Conservation (phyloP, 2,888 invertebrate genomes). For the Phania funesta region DNA sequence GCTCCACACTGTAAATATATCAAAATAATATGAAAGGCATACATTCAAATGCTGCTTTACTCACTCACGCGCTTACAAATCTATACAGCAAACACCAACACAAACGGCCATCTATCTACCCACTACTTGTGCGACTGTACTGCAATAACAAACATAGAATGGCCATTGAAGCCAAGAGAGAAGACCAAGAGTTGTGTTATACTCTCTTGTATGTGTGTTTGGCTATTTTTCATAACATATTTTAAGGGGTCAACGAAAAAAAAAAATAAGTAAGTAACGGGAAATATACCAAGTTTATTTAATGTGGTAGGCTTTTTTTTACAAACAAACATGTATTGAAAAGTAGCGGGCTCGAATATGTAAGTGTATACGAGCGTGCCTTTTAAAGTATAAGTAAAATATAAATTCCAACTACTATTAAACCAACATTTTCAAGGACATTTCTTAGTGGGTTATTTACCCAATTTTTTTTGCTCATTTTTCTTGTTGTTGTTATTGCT, state of each 20-base stretch:
- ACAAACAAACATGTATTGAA: not conserved
- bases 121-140: not conserved
- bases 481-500: not conserved
- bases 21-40: constrained; percentile 35
- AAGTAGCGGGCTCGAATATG: not conserved
- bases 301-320: not conserved
- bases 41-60: not conserved
- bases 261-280: too few relatives aligned
- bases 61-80: not conserved
- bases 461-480: not conserved
- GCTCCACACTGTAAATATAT: constrained; percentile 53
- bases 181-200: not conserved
- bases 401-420: too few relatives aligned
- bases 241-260: constrained; percentile 47
- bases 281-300: not conserved
- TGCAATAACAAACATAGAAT: not conserved
- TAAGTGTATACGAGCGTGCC: too few relatives aligned
- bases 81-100: not conserved
- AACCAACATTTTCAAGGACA: constrained; percentile 14
- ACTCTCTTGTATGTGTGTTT: not conserved
- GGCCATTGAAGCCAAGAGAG: not conserved
- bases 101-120: not conserved
- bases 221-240: constrained; percentile 43
- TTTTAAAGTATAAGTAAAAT: too few relatives aligned
- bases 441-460: not conserved